A percentile compares a stretch with the other conserved stretches of the same genome.
Evolutionary conservation across 2,113 vertebrate species (phyloP).

Genomic region (Pterocles gutturalis): DNA sequence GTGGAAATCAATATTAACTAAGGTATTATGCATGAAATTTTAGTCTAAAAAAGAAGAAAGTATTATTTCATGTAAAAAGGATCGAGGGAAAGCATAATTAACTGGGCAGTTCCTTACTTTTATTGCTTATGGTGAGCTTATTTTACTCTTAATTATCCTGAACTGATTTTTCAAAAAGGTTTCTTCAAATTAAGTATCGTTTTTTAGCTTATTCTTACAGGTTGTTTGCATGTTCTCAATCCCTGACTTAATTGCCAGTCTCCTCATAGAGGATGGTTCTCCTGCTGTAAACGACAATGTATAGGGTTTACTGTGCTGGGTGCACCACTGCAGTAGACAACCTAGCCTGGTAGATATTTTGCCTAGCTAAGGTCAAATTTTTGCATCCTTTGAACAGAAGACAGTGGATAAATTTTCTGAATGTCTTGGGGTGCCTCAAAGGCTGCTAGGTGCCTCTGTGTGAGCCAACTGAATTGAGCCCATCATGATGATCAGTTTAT

Average conservation of each 20-base stretch:
- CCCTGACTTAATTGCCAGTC: neutral
- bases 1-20: constrained; percentile 15
- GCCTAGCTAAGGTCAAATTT: neutral
- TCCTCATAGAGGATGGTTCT: neutral
- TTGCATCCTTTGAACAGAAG: neutral
- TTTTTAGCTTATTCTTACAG: neutral
- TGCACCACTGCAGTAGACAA: neutral
- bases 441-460: neutral
- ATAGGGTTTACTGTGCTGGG: neutral
- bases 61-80: neutral
- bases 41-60: constrained; percentile 14
- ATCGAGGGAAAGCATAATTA: neutral
- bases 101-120: neutral
- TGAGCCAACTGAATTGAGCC: neutral
- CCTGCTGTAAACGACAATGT: neutral
- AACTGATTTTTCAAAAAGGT: neutral
- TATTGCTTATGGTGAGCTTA: neutral
- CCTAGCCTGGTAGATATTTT: neutral
- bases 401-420: neutral
- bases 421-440: neutral
- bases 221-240: neutral
- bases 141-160: neutral
- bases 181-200: neutral
- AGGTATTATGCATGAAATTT: constrained; percentile 1
- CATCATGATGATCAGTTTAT: neutral